Evolutionary conservation across 2,113 vertebrate species (phyloP).

Genomic region (Nannospalax galili): DNA sequence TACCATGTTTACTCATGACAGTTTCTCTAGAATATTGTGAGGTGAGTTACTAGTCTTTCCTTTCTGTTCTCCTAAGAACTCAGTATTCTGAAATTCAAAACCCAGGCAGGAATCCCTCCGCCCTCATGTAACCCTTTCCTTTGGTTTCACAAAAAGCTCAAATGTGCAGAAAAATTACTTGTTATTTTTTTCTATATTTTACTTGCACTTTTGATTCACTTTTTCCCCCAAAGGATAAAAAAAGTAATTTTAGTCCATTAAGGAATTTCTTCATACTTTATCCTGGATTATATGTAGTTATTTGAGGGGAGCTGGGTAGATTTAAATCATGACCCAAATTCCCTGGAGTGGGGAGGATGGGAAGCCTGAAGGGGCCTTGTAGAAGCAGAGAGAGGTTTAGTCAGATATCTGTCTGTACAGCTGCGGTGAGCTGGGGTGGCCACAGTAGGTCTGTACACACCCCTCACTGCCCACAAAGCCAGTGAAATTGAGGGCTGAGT

Average conservation of each 20-base stretch:
- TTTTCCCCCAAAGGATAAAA: not conserved
- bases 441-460: not conserved
- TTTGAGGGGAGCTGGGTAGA: not conserved
- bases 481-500: not conserved
- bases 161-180: no score
- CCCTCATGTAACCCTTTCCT: fast-evolving
- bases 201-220: not conserved
- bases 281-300: not conserved
- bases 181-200: not conserved
- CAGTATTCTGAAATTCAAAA: slow-evolving; percentile 1
- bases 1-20: not conserved
- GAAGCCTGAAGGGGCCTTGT: not conserved
- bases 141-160: not conserved
- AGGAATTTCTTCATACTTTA: not conserved
- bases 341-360: fast-evolving
- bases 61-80: not conserved
- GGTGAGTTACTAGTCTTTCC: not conserved
- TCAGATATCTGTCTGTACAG: no score
- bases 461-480: not conserved
- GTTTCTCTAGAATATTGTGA: not conserved
- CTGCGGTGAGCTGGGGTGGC: not conserved
- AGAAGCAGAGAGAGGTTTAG: not conserved
- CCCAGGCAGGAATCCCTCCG: not conserved
- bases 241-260: not conserved
- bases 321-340: not conserved